Base-by-base conservation (phyloP, 2,797 vertebrate genomes). In the Halcyon leucocephala region DNA sequence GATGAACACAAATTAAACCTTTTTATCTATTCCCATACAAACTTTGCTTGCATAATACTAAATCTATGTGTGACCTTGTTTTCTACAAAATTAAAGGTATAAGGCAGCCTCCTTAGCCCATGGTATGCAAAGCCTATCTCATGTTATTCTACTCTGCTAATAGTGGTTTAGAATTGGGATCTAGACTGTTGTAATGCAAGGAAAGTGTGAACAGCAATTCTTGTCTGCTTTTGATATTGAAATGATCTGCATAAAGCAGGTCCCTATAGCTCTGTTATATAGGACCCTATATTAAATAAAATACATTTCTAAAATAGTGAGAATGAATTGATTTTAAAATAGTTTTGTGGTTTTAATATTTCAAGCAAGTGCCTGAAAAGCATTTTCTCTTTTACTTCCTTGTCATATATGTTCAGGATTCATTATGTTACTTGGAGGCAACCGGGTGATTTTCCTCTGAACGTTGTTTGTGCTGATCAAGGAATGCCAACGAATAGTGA, bases 391-490 rank as follows among this genome's bases (percentile, higher is more conserved):
- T 89, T 96, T 82, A 86, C 37, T 82, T 95, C 57, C 89, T 90
- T 96, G 95, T 96, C 89, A 94, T 92, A 89, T 72, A 39, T 62
- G 55, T 81, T 96, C 93, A 93, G 79, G 74, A 77, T 88, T 96
- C 82, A 70, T 96, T 94, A 95, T 46, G 44, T 74, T 95, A 70
- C 67, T 95, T 69, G 31, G 81, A 96, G 91, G 91, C 92, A 97
- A 91, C 78, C 70, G 89, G 89, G 95, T 89, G 87, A 93, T 95
- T 97, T 97, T 95, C 52, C 66, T 96, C 89, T 89, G 92, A 97
- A 94, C 3, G 9, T 93, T 96, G 89, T 95, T 96, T 52, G 9
- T 84, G 86, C 93, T 96, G 95, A 97, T 97, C 94, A 95, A 97
- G 94, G 93, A 91, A 78, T 92, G 92, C 48, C 96, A 97, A 66